These are phyloP conservation scores for Carassius carassius DNA, from an alignment of 2,113 vertebrate genomes.

Conservation along the genomic window DNA sequence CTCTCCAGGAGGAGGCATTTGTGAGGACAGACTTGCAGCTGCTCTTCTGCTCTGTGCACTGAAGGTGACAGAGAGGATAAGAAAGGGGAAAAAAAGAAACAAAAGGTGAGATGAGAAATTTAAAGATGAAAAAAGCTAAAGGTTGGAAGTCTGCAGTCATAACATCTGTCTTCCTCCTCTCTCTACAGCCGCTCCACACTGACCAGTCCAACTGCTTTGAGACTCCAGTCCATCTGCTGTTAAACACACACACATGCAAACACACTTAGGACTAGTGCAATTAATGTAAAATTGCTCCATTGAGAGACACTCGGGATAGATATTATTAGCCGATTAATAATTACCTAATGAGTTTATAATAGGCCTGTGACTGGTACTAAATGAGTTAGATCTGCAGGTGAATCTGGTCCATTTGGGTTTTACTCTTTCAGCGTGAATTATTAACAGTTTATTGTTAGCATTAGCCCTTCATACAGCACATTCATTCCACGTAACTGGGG, in stretches of 20 bases:
- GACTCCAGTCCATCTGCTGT: constrained; percentile 70
- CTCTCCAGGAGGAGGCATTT: constrained; percentile 63
- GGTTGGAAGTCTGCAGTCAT: constrained; percentile 18
- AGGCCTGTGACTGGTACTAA: constrained; percentile 14
- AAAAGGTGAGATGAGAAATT: constrained; percentile 22
- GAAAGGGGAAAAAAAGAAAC: neutral
- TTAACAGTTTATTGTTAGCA: neutral
- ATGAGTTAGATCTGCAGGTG: constrained; percentile 25
- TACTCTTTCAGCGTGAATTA: constrained; percentile 16
- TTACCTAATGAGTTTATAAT: constrained; percentile 39
- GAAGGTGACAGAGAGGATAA: constrained; percentile 11
- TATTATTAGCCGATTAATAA: constrained; percentile 40
- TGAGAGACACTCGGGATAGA: constrained; percentile 16
- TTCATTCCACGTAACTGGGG: constrained; percentile 3
- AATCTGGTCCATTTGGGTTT: neutral
- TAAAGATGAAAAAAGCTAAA: constrained; percentile 19
- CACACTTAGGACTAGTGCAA: neutral
- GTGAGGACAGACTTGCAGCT: constrained; percentile 70
- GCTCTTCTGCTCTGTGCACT: constrained; percentile 57
- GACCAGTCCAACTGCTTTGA: constrained; percentile 36
- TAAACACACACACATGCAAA: constrained; percentile 53
- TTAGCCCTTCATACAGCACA: neutral
- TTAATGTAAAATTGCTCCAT: constrained; percentile 36
- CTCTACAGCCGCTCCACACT: neutral
- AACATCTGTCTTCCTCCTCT: constrained; percentile 32